Evolutionary conservation across 2,113 vertebrate genomes (phyloP).

Genomic region (Cyanocitta stelleri): DNA sequence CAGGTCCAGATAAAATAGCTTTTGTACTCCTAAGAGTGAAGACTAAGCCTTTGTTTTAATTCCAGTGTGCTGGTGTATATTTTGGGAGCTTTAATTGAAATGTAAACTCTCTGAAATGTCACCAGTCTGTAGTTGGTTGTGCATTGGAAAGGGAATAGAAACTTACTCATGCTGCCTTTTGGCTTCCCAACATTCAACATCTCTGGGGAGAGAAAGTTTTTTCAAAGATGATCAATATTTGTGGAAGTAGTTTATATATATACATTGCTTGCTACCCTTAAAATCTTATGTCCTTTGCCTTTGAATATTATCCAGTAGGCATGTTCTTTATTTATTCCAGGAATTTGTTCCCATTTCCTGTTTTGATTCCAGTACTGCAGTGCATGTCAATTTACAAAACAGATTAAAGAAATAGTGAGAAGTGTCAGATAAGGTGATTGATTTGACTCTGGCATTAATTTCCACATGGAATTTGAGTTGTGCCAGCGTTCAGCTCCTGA

Average conservation of each 20-base stretch:
- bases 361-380: not conserved
- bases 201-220: not conserved
- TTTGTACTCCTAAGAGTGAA: not conserved
- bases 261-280: not conserved
- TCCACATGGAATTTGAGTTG: not conserved
- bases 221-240: not conserved
- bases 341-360: conserved; percentile 39
- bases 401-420: not conserved
- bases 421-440: not conserved
- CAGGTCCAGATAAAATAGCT: conserved; percentile 9
- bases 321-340: conserved; percentile 22
- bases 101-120: conserved; percentile 46
- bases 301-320: not conserved
- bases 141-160: not conserved
- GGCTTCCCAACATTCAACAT: not conserved
- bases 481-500: not conserved
- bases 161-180: not conserved
- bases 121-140: not conserved
- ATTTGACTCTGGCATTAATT: not conserved
- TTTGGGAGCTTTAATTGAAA: conserved; percentile 52
- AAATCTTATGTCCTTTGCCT: not conserved
- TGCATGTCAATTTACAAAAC: not conserved
- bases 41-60: conserved; percentile 36
- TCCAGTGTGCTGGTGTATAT: not conserved
- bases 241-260: not conserved